Base-by-base conservation (phyloP, 2,888 invertebrate genomes). In the Cheilosia soror region DNA sequence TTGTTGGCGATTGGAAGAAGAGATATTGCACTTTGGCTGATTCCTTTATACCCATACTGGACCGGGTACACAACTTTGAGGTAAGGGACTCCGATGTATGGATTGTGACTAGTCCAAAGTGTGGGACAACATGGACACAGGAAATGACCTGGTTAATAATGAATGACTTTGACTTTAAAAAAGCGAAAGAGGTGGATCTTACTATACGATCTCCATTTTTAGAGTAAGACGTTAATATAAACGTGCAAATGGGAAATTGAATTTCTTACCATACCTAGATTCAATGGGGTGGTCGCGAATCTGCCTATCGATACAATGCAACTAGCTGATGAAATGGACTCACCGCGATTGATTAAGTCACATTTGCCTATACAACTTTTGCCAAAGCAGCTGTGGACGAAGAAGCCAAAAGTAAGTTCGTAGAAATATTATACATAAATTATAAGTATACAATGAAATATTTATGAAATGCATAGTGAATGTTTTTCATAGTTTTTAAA, bases 71-170 rank as follows among this genome's bases (percentile, higher is more conserved):
- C n/a, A 89, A 90, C 4, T 91, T 91, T 31, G 89, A 91, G 69
- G 90, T 91, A 15, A 89, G 90, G 0, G 88, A 89, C 15, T 90
- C 90, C 47, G 92, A 92, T 88, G 90, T 91, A 15, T 92, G 90
- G 90, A 90, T 92, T 57, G 89, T 91, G 1, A 91, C 92, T 3
- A 88, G 90, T 69, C 89, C 91, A 0, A 92, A 92, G 66, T 91
- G 91, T 75, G 92, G 92, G 60, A 91, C 92, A 55, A 92, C 92
- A 55, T 92, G 92, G 92, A 89, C 90, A 63, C 92, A 92, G 76
- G 92, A 92, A 88, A 89, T 92, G 87, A 88, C 90, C 20, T 92
- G 91, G 91, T 87, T 92, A 62, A 88, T 92, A 49, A 9, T 90
- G 60, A 91, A 92, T 49, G 66, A 89, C 9, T 91, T 89, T 40